Conservation (phyloP, 2,797 vertebrate genomes). For the Ispidina lecontei region DNA sequence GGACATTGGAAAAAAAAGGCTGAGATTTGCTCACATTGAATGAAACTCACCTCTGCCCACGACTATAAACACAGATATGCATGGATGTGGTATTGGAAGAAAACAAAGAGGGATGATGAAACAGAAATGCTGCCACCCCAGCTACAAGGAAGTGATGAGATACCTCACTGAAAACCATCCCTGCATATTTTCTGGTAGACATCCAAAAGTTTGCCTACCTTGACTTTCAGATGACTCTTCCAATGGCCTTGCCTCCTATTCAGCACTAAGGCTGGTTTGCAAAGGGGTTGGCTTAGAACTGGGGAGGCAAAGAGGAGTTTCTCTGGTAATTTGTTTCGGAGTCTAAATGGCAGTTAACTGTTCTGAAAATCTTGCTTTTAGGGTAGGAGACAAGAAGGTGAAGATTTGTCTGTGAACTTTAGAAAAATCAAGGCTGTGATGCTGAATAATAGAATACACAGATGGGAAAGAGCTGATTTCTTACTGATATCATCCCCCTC, state of each 20-base stretch:
- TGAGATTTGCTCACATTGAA: neutral
- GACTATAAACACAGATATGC: accelerated
- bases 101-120: accelerated
- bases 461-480: neutral
- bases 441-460: neutral
- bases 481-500: neutral
- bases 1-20: neutral
- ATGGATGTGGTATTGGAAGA: neutral
- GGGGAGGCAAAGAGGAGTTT: neutral
- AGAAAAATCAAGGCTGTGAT: constrained; percentile 23
- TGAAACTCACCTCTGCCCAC: neutral
- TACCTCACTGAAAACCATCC: neutral
- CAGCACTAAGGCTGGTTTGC: neutral
- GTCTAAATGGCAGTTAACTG: neutral
- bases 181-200: neutral
- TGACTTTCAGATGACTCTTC: neutral
- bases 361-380: neutral
- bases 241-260: neutral
- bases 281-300: neutral
- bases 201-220: neutral
- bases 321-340: neutral
- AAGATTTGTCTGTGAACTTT: neutral
- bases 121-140: neutral
- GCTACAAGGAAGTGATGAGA: neutral
- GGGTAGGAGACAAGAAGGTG: neutral